These are phyloP conservation scores for Bergia puertoricense DNA, from an alignment of 92 coral and sea anemone species.

Conservation along the genomic window DNA sequence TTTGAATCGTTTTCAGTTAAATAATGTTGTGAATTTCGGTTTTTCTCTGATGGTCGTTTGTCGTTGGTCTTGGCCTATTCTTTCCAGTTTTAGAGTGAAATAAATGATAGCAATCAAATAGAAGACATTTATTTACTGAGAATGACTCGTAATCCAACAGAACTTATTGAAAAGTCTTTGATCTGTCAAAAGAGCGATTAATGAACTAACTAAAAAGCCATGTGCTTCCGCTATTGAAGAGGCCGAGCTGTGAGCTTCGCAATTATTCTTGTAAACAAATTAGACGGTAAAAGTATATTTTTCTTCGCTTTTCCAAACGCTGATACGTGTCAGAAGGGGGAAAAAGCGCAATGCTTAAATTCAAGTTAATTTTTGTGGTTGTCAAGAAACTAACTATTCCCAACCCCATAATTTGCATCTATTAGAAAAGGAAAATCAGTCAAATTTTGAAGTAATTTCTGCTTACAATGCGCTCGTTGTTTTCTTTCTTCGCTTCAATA, in stretches of 20 bases:
- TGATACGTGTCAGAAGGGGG: slow-evolving; percentile 13
- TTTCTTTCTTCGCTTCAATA: slow-evolving; percentile 61
- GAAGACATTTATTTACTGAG: slow-evolving; percentile 59
- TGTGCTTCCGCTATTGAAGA: slow-evolving; percentile 72
- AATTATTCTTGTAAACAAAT: slow-evolving; percentile 88
- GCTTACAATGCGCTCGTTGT: slow-evolving; percentile 66
- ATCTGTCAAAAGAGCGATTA: slow-evolving; percentile 82
- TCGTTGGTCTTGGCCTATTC: background rate
- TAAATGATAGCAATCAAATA: background rate
- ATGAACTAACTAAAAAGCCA: slow-evolving; percentile 83
- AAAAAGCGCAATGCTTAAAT: background rate
- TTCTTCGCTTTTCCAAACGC: slow-evolving; percentile 33
- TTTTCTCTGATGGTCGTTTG: background rate
- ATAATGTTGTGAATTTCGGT: slow-evolving; percentile 8
- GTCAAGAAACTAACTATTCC: slow-evolving; percentile 40
- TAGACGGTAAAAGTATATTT: slow-evolving; percentile 54
- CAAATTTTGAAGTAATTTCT: slow-evolving; percentile 57
- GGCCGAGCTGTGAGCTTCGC: slow-evolving; percentile 55
- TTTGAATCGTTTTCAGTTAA: slow-evolving; percentile 21
- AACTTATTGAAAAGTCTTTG: slow-evolving; percentile 69
- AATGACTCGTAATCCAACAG: slow-evolving; percentile 73
- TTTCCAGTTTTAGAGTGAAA: background rate
- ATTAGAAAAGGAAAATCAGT: slow-evolving; percentile 52
- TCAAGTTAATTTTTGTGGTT: slow-evolving; percentile 35
- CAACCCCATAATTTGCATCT: slow-evolving; percentile 42